Evolutionary conservation across 2,113 vertebrate genomes (phyloP), one percentile per base, ranked within the genome.

Genomic region (Sceloporus undulatus): DNA sequence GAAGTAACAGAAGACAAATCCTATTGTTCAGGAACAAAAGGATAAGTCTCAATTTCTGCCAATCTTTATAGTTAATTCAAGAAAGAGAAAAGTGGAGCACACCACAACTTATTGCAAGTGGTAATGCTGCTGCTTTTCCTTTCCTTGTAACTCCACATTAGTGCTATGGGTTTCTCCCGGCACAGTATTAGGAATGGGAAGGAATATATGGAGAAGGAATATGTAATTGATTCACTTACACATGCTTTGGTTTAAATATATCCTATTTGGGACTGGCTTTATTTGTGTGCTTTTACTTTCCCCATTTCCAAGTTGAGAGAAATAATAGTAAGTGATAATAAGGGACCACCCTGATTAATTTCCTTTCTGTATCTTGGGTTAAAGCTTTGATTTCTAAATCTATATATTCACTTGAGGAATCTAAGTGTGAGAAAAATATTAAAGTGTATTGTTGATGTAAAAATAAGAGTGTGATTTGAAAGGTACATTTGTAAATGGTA

Each of bases 11-110:
- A 78, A n/a, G n/a, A 65, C 38, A 40, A 77, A 42, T 48, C 34
- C 56, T 76, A 75, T 85, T 85, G 74, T 85, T 85, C 74, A 77
- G 29, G 79, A 29, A 52, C 75, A 86, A 70, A 78, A 68, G 62
- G 59, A 65, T 83, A 76, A 87, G 34, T 9, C 62, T 79, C 19
- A 70, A 10, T 54, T 40, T 21, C 8, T 80, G 66, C 40, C 19
- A 76, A 14, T 48, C 68, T 23, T 83, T 87, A 73, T 54, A 59
- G n/a, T 27, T 29, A 66, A 25, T 83, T 88, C 62, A 77, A 76
- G 54, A 29, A 87, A 48, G 40, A 78, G 9, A 48, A 78, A 83
- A 83, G n/a, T 18, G 7, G 9, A 75, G 83, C 9, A 29, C 54
- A 23, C 74, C 76, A 38, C 73, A 68, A 77, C 59, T 77, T 38